Base-by-base conservation (phyloP, 2,888 invertebrate genomes). In the Pristionchus entomophagus region DNA sequence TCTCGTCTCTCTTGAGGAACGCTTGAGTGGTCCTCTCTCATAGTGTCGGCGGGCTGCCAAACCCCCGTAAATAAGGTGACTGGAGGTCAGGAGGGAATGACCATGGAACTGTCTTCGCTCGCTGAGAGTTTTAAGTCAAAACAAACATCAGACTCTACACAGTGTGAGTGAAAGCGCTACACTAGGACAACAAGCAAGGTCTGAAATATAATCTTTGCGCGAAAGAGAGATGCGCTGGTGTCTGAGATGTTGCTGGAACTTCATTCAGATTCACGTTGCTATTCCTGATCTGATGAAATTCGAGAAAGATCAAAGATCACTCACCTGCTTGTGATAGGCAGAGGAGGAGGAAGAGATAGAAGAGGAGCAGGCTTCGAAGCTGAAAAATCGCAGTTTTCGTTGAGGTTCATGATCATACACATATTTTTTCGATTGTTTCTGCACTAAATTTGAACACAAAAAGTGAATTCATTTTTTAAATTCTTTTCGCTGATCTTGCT, bases 11-110 rank as follows among this genome's bases (percentile, higher is more conserved):
- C 62, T 32, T 35, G 32, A 14, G 65, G 73, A 73, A 73, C 73
- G 73, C 73, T 73, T 73, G 73, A 73, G 73, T 73, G 41, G 41
- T 73, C 73, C 73, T 45, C 45, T n/a, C n/a, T n/a, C n/a, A n/a
- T n/a, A n/a, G n/a, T n/a, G 3, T 73, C 26, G 73, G 41, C 41
- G 73, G 41, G 65, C 65, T 41, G 73, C 38, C 65, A 73, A 73
- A 38, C 41, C n/a, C n/a, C n/a, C 73, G 73, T 73, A 73, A 73
- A 73, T 73, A 45, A 73, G 65, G 19, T 19, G 65, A 22, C n/a
- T 65, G 65, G 65, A 65, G 65, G 65, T 65, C 65, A 65, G 32
- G 32, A 32, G 32, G 35, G 19, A 38, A 6, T 65, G 38, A 65
- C 65, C 65, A 35, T 38, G 65, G 35, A 35, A 14, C 12, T 8